A percentile compares a stretch with the other conserved stretches of the same genome.
These are phyloP conservation scores for Ondatra zibethicus DNA, from an alignment of 2,113 vertebrate genomes.

Conservation along the genomic window DNA sequence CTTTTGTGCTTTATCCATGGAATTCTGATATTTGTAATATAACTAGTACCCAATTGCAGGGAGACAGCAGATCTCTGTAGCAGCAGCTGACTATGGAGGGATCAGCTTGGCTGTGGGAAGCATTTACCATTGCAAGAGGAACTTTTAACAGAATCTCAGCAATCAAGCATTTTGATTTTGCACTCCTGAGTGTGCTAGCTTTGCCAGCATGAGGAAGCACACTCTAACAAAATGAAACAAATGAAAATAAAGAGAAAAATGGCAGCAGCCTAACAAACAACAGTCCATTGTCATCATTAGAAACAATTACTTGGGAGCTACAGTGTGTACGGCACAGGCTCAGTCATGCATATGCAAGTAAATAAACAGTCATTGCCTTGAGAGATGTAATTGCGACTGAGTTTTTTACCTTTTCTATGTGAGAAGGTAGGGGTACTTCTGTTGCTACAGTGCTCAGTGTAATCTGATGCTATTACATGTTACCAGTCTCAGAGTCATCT, in stretches of 20 bases:
- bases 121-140: neutral
- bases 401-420: neutral
- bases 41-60: neutral
- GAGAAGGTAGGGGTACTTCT: fast-evolving
- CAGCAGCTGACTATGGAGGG: neutral
- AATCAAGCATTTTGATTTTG: neutral
- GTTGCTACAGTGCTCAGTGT: neutral
- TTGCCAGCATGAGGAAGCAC: neutral
- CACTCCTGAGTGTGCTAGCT: neutral
- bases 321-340: neutral
- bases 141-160: neutral
- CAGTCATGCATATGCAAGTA: neutral
- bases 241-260: neutral
- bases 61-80: neutral
- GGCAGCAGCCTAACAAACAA: neutral
- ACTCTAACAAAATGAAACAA: neutral
- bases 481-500: neutral
- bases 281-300: neutral
- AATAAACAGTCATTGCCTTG: neutral
- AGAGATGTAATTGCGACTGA: neutral
- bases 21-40: neutral
- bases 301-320: slow-evolving; percentile 2
- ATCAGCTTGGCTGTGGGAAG: neutral
- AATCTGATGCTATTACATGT: neutral
- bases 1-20: neutral